Evolutionary conservation across 2,113 vertebrate genomes (phyloP), one percentile per base, ranked within the genome.

Genomic region (Colossoma macropomum): DNA sequence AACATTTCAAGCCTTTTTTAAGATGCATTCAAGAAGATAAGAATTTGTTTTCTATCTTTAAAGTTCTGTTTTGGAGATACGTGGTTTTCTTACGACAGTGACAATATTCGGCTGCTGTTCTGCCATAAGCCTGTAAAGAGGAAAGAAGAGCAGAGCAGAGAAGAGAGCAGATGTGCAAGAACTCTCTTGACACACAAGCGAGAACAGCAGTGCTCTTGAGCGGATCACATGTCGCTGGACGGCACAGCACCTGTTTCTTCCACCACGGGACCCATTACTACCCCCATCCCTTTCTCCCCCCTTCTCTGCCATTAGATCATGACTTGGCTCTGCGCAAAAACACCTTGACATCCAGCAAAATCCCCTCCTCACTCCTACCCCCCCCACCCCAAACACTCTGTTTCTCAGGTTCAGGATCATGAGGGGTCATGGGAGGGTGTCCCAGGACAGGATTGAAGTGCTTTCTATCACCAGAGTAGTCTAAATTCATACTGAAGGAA

Each of bases 231-330:
- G 91, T 88, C 93, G 92, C 85, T 38, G 76, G 74, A 71, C 88
- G 86, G 91, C 56, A 87, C 85, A 87, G 86, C 94, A 95, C 93
- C 95, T 95, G 94, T 93, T 93, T 69, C 90, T 77, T 16, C 69
- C 28, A 38, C 9, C 65, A 52, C 79, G 32, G 28, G 34, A 69
- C 21, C 25, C 48, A 59, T 83, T 62, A 56, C 15, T 38, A 27
- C 23, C 30, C 28, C 45, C 7, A 52, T 25, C 9, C 7, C 60
- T 34, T 65, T n/a, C 54, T 32, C 38, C 12, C 45, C 13, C 11
- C 4, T 41, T 25, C 63, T 28, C 5, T 16, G n/a, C 32, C n/a
- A 83, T 83, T 76, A 83, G 74, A 83, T 83, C 81, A 77, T 83
- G 65, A 62, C 81, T 83, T 83, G 81, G 81, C 81, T 77, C 54